phyloP scores from a whole-genome alignment of 1,140 invertebrate species.

The Ceratosolen fusciceps region DNA sequence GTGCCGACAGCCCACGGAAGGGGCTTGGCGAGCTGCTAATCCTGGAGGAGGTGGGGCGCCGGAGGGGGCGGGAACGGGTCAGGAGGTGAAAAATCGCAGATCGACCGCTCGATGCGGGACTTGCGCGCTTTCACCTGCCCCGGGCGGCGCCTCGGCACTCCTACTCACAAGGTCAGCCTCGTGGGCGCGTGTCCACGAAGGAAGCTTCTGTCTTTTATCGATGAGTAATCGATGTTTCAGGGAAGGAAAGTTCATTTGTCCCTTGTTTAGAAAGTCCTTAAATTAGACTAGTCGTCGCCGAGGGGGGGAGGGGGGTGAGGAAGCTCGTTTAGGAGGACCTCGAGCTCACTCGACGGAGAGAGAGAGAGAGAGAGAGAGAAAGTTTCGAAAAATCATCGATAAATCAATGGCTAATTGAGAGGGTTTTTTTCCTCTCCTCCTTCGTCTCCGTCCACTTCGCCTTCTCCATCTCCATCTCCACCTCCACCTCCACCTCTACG shows the following conservation, averaged over 20 bases:
- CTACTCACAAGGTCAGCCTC: no score
- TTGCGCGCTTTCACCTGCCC: not conserved
- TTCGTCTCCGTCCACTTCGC: no score
- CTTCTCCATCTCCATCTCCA: no score
- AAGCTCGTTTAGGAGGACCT: not conserved
- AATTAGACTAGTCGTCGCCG: not conserved
- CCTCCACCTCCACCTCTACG: no score
- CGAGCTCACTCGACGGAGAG: not conserved
- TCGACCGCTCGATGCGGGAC: not conserved
- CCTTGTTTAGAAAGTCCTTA: slow-evolving; percentile 7
- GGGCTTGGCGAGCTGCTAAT: no score
- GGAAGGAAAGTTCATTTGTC: not conserved
- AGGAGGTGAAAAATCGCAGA: not conserved
- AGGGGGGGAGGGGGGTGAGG: no score
- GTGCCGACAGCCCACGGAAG: not conserved
- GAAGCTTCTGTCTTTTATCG: not conserved
- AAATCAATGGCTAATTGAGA: not conserved
- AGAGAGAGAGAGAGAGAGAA: no score
- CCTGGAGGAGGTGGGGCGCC: not conserved
- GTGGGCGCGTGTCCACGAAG: no score
- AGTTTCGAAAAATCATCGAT: not conserved
- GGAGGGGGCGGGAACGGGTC: slow-evolving; percentile 7
- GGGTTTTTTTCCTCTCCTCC: not conserved
- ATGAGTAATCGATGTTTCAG: not conserved
- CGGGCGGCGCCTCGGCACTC: not conserved